Evolutionary conservation across 2,113 vertebrate species (phyloP).

Genomic region (Scophthalmus maximus): DNA sequence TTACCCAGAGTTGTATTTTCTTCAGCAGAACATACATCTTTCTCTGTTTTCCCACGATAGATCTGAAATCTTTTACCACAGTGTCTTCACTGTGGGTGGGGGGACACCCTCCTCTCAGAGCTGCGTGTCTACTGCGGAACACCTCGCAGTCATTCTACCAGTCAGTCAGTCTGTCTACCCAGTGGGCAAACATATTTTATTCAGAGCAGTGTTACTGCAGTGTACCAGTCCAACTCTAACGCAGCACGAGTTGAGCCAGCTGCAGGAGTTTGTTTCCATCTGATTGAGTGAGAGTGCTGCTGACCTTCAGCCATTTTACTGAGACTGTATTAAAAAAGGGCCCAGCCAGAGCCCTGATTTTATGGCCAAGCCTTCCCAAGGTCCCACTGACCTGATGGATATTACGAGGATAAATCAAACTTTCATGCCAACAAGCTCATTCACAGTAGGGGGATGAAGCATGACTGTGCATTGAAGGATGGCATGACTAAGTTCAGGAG

Average conservation of each 20-base stretch:
- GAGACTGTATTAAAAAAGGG: conserved; percentile 80
- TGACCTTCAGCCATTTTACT: conserved; percentile 79
- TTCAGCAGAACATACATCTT: conserved; percentile 23
- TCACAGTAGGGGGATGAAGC: conserved; percentile 52
- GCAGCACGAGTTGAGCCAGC: conserved; percentile 56
- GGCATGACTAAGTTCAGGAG: conserved; percentile 30
- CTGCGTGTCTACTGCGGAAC: conserved; percentile 22
- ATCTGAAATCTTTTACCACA: conserved; percentile 36
- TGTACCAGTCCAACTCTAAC: conserved; percentile 51
- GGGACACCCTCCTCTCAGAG: conserved; percentile 41
- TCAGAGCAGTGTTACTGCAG: too few relatives aligned
- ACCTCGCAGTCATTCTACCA: conserved; percentile 24
- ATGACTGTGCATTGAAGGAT: conserved; percentile 56
- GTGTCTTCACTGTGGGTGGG: conserved; percentile 29
- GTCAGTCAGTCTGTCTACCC: too few relatives aligned
- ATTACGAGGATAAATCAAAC: conserved; percentile 82
- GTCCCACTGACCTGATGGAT: conserved; percentile 76
- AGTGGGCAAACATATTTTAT: conserved; percentile 47
- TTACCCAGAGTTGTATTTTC: conserved; percentile 29
- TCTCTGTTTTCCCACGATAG: conserved; percentile 13
- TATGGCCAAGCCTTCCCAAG: conserved; percentile 75
- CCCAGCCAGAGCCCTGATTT: conserved; percentile 69
- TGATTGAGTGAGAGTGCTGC: conserved; percentile 72
- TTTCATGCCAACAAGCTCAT: conserved; percentile 68
- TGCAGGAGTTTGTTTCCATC: conserved; percentile 63